Evolutionary conservation across 2,113 vertebrate species (phyloP).

Genomic region (Dasyornis broadbenti): DNA sequence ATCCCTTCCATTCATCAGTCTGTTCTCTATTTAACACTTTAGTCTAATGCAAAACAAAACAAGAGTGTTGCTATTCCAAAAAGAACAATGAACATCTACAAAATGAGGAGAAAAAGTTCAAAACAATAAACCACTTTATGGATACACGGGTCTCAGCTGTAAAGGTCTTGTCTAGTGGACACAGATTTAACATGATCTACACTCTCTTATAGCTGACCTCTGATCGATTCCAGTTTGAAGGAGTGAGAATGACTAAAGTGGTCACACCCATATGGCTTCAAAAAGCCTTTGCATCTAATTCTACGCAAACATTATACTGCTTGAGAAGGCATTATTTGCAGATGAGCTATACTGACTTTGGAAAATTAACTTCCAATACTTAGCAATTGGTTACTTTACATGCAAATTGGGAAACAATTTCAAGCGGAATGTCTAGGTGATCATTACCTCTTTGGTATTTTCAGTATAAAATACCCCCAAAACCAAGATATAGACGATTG

Average conservation of each 20-base stretch:
- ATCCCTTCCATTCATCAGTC: conserved; percentile 99
- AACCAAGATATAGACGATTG: conserved; percentile 90
- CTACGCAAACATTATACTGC: background rate
- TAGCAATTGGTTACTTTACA: background rate
- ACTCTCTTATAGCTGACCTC: background rate
- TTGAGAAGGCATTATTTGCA: background rate
- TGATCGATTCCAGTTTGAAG: background rate
- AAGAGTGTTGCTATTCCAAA: conserved; percentile 51
- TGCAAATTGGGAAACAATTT: background rate
- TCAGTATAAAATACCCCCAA: conserved; percentile 95
- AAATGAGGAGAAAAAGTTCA: conserved; percentile 45
- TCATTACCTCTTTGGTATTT: conserved; percentile 91
- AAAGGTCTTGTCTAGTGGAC: background rate
- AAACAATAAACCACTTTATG: background rate
- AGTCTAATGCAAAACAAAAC: conserved; percentile 76
- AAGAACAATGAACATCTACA: conserved; percentile 38
- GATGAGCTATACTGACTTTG: background rate
- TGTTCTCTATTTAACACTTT: conserved; percentile 96
- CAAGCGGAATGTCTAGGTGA: background rate
- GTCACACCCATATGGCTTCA: background rate
- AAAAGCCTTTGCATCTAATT: background rate
- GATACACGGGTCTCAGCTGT: background rate
- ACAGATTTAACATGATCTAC: background rate
- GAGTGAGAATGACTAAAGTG: background rate
- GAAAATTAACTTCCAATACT: background rate